phyloP scores from a whole-genome alignment of 2,888 invertebrate genomes.

The Diarsia mendica region DNA sequence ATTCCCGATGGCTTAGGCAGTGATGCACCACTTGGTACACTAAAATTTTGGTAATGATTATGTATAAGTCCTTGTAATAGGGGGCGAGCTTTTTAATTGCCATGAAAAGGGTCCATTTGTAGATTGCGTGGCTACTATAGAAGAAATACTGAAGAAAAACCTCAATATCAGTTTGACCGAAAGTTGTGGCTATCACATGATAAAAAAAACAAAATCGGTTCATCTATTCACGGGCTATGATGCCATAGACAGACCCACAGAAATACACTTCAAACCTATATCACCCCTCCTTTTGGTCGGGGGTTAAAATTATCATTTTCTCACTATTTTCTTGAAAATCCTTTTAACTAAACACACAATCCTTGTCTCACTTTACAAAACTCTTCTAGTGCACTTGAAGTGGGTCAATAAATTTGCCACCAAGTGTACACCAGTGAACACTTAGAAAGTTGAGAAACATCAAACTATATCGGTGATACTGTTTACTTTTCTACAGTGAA shows the following conservation, averaged over 20 bases:
- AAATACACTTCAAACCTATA: background rate
- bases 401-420: slow-evolving; percentile 43
- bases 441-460: slow-evolving; percentile 39
- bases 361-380: slow-evolving; percentile 24
- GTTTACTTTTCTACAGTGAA: slow-evolving; percentile 48
- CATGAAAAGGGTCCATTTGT: too few species aligned
- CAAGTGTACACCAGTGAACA: slow-evolving; percentile 30
- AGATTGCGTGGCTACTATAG: too few species aligned
- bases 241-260: background rate
- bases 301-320: too few species aligned
- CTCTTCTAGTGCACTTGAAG: slow-evolving; percentile 19
- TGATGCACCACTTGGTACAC: too few species aligned
- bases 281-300: background rate
- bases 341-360: slow-evolving; percentile 21
- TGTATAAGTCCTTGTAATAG: too few species aligned
- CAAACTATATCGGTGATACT: slow-evolving; percentile 36
- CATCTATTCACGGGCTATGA: background rate
- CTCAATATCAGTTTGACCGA: too few species aligned
- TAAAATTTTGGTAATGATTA: too few species aligned
- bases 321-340: slow-evolving; percentile 1
- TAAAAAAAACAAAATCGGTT: background rate
- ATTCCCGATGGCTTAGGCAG: too few species aligned
- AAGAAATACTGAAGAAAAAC: too few species aligned
- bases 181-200: too few species aligned
- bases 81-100: too few species aligned